Base-by-base conservation (phyloP, 2,888 invertebrate genomes). In the Epinotia bilunana region DNA sequence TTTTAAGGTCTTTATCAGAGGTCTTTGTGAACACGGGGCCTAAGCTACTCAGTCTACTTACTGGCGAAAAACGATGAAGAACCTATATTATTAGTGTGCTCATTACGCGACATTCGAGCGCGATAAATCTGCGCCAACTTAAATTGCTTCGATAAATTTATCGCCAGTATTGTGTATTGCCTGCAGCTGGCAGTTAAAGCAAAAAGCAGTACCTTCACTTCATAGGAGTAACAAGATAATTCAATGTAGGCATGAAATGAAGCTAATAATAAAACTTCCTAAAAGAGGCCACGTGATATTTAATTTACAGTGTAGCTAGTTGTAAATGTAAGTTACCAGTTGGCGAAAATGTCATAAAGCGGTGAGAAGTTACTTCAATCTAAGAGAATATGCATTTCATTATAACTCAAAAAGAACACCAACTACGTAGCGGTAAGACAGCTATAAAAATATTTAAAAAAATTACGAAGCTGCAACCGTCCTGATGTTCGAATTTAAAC, bases 101-200 rank as follows among this genome's bases (percentile, higher is more conserved):
- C 63, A 74, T 74, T 74, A 74, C 64, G 70, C 70, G 70, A 74
- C 57, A 71, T 71, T 65, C 60, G 64, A 74, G 74, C 63, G 64
- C 64, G 53, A 74, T 74, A 74, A 74, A 74, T 74, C 70, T 58
- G 33, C 64, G 28, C 60, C 74, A 74, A 74, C 70, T 74, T 74
- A 74, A 74, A 74, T 74, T 74, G 70, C 74, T 74, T 74, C 74
- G 70, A 74, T 70, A 71, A 74, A 74, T 74, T 74, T 74, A 74
- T 74, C 16, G 74, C 74, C 64, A 23, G 70, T 74, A 71, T 74
- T 74, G 74, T 74, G 65, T 74, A 71, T 63, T 65, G 70, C 72
- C n/a, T n/a, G 16, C 16, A 49, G 53, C 65, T 12, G 4, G 9
- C 65, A 65, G 53, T 65, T 9, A 12, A 49, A 16, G 13, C 1